Evolutionary conservation across 1,140 invertebrate genomes (phyloP), one percentile per base, ranked within the genome.

Genomic region (Apocrypta bakeri): DNA sequence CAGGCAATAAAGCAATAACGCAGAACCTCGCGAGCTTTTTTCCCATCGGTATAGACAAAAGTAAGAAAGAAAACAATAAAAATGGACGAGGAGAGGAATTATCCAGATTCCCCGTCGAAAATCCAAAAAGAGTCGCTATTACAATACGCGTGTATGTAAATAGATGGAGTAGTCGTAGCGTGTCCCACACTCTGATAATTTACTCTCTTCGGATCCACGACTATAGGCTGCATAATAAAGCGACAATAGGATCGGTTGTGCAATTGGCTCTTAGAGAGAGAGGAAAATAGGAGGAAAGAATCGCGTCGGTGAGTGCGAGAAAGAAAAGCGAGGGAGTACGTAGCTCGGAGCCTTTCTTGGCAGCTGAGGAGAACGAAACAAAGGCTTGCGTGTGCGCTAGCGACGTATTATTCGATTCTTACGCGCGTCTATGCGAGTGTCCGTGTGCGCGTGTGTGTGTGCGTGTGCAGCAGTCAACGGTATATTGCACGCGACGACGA

Each of bases 191-290:
- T 21, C 7, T 21, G 1, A 56, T 21, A 56, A 6, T 21, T 9
- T 37, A 17, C n/a, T 21, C 48, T 0, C 48, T 56, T 56, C 21
- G 48, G 48, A 56, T 56, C 21, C 48, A 7, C 48, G 48, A 56
- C 48, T 56, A 14, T 42, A 56, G 7, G n/a, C 29, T 24, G 48
- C 24, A 73, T 73, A 9, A 37, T 2, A 64, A 73, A 56, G 64
- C 61, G 79, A 73, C 79, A 80, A 73, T 80, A 73, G 79, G 79
- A 73, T 80, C 25, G 56, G 33, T 80, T 80, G 27, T 80, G 79
- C 56, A 80, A 80, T 80, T 27, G 12, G 40, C 31, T 64, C 25
- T 17, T 37, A 1, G n/a, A 48, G 3, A 68, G 29, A 66, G 25
- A n/a, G 69, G 31, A 66, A 27, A 66, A 27, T 29, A 72, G 27